Evolutionary conservation across 2,797 vertebrate species (phyloP).

Genomic region (Coracias cyanogaster): DNA sequence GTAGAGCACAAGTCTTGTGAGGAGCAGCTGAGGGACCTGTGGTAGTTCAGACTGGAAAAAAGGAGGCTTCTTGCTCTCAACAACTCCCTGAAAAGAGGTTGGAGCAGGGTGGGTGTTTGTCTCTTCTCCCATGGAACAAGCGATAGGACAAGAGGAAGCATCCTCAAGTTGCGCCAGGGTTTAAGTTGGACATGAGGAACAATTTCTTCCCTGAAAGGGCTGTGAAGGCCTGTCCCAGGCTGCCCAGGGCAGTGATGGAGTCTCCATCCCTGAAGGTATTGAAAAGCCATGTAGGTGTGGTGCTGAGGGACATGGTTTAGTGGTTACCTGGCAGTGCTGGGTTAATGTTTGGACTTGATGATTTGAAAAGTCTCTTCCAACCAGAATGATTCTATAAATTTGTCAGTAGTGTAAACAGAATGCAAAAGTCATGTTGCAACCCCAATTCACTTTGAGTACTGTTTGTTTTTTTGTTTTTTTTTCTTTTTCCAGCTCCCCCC

Average conservation of each 20-base stretch:
- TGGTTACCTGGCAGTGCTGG: background rate
- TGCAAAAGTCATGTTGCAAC: background rate
- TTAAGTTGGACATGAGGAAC: background rate
- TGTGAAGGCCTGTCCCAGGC: background rate
- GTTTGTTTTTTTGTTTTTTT: background rate
- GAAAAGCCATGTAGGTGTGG: background rate
- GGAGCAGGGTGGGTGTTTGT: no score
- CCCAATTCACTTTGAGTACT: background rate
- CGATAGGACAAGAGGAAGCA: background rate
- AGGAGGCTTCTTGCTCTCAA: background rate
- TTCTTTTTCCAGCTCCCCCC: conserved; percentile 82
- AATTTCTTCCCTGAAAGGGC: background rate
- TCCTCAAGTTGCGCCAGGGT: background rate
- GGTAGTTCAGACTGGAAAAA: background rate
- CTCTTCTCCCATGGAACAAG: background rate
- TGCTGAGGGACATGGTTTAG: background rate
- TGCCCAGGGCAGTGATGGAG: background rate
- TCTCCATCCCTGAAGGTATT: background rate
- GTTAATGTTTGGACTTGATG: background rate
- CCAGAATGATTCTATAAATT: no score
- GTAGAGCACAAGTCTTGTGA: background rate
- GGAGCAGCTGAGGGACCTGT: background rate
- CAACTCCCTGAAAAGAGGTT: background rate
- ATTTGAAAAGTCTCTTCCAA: background rate
- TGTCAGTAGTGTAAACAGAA: background rate